These are phyloP conservation scores for Triops longicaudatus DNA, from an alignment of 1,140 invertebrate genomes.

Conservation along the genomic window DNA sequence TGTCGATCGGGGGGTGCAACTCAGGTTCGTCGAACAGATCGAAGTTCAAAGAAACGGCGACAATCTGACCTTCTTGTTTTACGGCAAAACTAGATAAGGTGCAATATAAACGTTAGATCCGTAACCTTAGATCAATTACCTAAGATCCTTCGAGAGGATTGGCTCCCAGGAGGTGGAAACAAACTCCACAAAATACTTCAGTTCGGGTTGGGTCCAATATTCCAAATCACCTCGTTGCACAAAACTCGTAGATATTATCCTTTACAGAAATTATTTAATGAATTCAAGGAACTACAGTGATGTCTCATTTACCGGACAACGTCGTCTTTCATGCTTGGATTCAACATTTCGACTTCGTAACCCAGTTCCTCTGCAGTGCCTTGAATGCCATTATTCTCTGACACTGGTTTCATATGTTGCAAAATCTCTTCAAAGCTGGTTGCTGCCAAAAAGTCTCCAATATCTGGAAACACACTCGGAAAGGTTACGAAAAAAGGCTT, in stretches of 20 bases:
- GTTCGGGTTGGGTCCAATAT: constrained; percentile 55
- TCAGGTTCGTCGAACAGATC: constrained; percentile 68
- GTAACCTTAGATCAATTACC: constrained; percentile 28
- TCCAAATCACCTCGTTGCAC: constrained; percentile 74
- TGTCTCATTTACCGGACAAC: constrained; percentile 45
- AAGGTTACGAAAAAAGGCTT: not conserved
- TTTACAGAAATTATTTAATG: constrained; percentile 37
- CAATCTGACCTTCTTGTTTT: constrained; percentile 38
- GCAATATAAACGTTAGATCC: not conserved
- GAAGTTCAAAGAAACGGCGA: constrained; percentile 58
- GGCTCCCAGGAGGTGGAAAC: constrained; percentile 57
- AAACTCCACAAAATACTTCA: constrained; percentile 55
- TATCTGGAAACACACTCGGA: constrained; percentile 5
- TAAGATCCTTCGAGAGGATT: constrained; percentile 55
- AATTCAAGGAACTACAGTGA: not conserved
- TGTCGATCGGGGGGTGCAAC: constrained; percentile 46
- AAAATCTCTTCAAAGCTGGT: constrained; percentile 7
- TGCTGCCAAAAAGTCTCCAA: constrained; percentile 23
- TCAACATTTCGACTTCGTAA: constrained; percentile 46
- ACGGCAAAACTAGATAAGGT: constrained; percentile 53
- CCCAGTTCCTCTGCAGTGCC: not conserved
- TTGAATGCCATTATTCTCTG: not conserved
- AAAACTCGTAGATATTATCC: constrained; percentile 72
- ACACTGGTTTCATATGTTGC: constrained; percentile 6
- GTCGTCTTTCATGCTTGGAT: constrained; percentile 51